Conservation (phyloP, 2,797 vertebrate species). For the Astyanax mexicanus region DNA sequence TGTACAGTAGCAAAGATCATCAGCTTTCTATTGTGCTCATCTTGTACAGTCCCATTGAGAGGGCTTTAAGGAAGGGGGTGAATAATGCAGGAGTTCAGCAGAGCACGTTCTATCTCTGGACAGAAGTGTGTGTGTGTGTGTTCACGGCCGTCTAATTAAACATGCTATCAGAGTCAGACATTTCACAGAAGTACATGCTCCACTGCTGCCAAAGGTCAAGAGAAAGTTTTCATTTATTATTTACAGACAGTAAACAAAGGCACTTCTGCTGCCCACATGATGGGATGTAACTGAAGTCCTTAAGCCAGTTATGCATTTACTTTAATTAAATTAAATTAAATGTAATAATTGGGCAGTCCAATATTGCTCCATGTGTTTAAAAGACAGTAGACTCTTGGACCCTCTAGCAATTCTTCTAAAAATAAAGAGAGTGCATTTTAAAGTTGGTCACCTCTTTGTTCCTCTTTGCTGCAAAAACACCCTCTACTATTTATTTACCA, state of each 20-base stretch:
- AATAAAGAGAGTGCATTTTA: too few species aligned
- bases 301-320: not conserved
- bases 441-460: too few species aligned
- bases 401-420: too few species aligned
- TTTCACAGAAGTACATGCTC: slow-evolving; percentile 58
- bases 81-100: slow-evolving; percentile 73
- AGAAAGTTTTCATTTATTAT: slow-evolving; percentile 69
- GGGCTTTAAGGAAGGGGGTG: slow-evolving; percentile 62
- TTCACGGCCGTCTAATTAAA: slow-evolving; percentile 67
- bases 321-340: slow-evolving; percentile 1
- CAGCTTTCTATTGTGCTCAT: slow-evolving; percentile 36
- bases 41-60: slow-evolving; percentile 46
- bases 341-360: not conserved
- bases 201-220: slow-evolving; percentile 62
- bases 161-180: slow-evolving; percentile 67
- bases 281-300: slow-evolving; percentile 4
- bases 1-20: slow-evolving; percentile 43
- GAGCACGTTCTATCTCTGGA: slow-evolving; percentile 54
- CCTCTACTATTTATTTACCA: too few species aligned
- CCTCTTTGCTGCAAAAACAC: too few species aligned
- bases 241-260: slow-evolving; percentile 57
- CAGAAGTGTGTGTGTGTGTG: slow-evolving; percentile 52
- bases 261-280: slow-evolving; percentile 23
- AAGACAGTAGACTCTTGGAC: too few species aligned
- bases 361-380: too few species aligned